Percentiles rank a stretch among this genome's conserved stretches.
Conservation (phyloP, 2,888 invertebrate genomes). For the Agonopterix arenella region DNA sequence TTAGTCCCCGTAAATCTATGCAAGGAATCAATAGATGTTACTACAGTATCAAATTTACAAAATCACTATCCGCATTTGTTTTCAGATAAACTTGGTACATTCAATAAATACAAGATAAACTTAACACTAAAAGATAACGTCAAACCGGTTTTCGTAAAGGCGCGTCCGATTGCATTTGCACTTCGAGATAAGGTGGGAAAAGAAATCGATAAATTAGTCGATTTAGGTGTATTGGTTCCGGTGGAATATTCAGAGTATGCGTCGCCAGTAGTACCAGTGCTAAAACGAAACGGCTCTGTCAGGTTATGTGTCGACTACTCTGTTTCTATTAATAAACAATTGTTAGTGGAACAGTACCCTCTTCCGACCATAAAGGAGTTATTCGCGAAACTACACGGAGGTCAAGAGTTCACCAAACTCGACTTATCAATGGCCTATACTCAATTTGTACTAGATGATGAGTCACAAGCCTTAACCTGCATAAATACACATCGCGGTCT, state of each 20-base stretch:
- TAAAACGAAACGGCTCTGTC: too few relatives aligned
- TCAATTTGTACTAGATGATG: constrained; percentile 11
- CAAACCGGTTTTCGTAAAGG: constrained; percentile 13
- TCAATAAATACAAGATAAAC: constrained; percentile 5
- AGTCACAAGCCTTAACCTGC: constrained; percentile 6
- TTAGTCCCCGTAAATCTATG: constrained; percentile 1
- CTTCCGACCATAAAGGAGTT: constrained; percentile 14
- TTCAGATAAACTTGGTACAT: not conserved
- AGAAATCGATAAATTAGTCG: constrained; percentile 11
- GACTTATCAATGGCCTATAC: constrained; percentile 16
- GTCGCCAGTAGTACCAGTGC: constrained; percentile 6
- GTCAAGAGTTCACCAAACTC: constrained; percentile 11
- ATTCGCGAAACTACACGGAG: constrained; percentile 16
- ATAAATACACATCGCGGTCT: constrained; percentile 12
- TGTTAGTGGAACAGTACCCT: constrained; percentile 17
- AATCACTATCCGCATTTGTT: not conserved
- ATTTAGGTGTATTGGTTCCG: constrained; percentile 11
- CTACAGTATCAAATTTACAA: not conserved
- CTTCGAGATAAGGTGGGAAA: constrained; percentile 12
- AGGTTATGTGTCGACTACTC: not conserved
- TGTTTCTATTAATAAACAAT: constrained; percentile 15
- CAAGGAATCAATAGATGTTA: not conserved
- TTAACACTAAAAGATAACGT: constrained; percentile 11
- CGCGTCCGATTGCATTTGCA: constrained; percentile 12
- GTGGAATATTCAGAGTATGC: constrained; percentile 13